Conservation (phyloP, 2,797 vertebrate species). For the Pristis pectinata region DNA sequence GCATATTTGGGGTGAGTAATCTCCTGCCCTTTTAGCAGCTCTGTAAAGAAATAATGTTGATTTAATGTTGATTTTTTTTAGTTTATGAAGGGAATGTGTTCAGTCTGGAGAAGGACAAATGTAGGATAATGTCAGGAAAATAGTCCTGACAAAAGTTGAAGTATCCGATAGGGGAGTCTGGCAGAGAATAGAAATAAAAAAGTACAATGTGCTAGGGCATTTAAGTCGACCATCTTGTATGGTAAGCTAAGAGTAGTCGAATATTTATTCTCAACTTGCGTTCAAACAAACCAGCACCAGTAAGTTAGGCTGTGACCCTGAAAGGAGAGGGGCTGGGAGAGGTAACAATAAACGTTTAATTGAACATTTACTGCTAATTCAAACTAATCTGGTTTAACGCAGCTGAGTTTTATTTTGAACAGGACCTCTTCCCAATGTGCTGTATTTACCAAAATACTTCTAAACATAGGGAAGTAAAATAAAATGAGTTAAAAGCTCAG, state of each 20-base stretch:
- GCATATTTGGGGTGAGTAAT: neutral
- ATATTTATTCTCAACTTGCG: neutral
- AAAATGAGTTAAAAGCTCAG: neutral
- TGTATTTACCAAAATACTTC: neutral
- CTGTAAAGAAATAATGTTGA: neutral
- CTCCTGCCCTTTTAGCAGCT: neutral
- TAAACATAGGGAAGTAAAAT: too few relatives aligned
- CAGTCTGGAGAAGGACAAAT: neutral
- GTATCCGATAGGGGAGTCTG: neutral
- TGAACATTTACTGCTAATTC: neutral
- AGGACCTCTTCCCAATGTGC: neutral
- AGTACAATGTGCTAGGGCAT: neutral
- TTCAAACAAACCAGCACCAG: neutral
- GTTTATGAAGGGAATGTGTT: neutral
- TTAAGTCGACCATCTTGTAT: neutral
- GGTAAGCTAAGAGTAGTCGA: neutral
- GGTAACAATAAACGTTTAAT: neutral
- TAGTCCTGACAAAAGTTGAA: neutral
- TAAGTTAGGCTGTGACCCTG: neutral
- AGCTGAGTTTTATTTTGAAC: neutral
- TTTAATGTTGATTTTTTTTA: neutral
- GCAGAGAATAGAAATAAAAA: neutral
- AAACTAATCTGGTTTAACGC: neutral
- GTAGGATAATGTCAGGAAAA: neutral
- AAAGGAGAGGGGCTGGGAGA: too few relatives aligned